phyloP scores from a whole-genome alignment of 2,888 invertebrate species.

The Pseudococcus viburni region DNA sequence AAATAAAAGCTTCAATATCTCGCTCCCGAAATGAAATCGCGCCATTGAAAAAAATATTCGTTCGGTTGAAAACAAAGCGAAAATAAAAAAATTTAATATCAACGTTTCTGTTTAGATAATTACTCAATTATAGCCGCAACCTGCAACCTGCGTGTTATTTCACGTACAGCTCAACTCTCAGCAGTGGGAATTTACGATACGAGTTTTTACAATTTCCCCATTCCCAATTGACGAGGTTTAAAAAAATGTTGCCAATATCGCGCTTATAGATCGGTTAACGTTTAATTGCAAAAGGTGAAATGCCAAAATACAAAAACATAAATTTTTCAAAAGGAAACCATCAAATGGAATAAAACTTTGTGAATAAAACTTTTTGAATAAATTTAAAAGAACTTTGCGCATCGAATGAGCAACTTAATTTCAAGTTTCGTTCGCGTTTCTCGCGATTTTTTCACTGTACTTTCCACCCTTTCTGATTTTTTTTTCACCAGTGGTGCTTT shows the following conservation, averaged over 20 bases:
- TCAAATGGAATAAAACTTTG: conserved; percentile 62
- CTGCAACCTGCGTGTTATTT: conserved; percentile 16
- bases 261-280: conserved; percentile 43
- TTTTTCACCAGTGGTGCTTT: neutral
- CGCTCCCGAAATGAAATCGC: neutral
- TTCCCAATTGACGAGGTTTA: conserved; percentile 32
- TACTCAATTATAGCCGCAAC: conserved; percentile 27
- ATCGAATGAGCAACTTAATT: conserved; percentile 59
- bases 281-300: conserved; percentile 60
- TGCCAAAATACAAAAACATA: conserved; percentile 58
- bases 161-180: conserved; percentile 5
- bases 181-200: conserved; percentile 27
- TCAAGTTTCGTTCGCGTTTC: conserved; percentile 55
- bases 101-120: conserved; percentile 8
- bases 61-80: neutral
- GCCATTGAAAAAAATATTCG: neutral
- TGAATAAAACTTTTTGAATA: conserved; percentile 63
- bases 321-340: conserved; percentile 61
- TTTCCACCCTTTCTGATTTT: neutral
- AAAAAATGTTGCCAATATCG: conserved; percentile 44
- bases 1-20: neutral
- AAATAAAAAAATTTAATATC: conserved; percentile 26
- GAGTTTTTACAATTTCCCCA: conserved; percentile 23
- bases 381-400: conserved; percentile 61
- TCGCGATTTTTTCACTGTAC: conserved; percentile 11